phyloP scores from a whole-genome alignment of 35 echinoderm and acorn worm species.

The Eucidaris tribuloides region DNA sequence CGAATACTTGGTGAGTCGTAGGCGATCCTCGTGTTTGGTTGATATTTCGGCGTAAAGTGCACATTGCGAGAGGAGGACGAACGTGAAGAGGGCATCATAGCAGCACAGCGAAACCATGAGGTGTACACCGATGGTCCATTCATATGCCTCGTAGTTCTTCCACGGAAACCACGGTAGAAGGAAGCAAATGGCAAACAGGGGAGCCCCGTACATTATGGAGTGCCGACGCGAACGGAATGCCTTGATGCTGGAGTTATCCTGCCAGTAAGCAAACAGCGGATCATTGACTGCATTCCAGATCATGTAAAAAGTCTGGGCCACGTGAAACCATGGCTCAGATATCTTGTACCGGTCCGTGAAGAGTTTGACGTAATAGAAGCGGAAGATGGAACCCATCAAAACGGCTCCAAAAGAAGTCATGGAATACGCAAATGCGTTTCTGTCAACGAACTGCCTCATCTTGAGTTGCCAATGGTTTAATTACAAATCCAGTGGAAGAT shows the following conservation, averaged over 20 bases:
- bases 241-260: conserved; percentile 67
- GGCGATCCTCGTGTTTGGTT: conserved; percentile 55
- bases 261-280: conserved; percentile 81
- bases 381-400: conserved; percentile 65
- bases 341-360: conserved; percentile 66
- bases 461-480: too few species aligned
- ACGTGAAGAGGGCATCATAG: conserved; percentile 90
- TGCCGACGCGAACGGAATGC: conserved; percentile 45
- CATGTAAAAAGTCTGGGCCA: conserved; percentile 63
- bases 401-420: conserved; percentile 46
- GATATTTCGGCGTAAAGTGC: conserved; percentile 93
- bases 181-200: conserved; percentile 72
- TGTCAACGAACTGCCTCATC: conserved; percentile 17
- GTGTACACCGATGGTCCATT: conserved; percentile 81
- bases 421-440: conserved; percentile 67
- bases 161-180: conserved; percentile 95
- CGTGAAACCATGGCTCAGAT: conserved; percentile 71
- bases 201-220: conserved; percentile 77
- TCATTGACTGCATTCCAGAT: conserved; percentile 89
- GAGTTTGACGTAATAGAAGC: conserved; percentile 83
- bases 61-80: conserved; percentile 82
- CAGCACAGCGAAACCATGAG: conserved; percentile 70
- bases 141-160: conserved; percentile 51
- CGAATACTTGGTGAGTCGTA: conserved; percentile 62
- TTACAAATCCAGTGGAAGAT: too few species aligned